Conservation (phyloP, 2,888 invertebrate genomes). For the Cylloceria caligata region DNA sequence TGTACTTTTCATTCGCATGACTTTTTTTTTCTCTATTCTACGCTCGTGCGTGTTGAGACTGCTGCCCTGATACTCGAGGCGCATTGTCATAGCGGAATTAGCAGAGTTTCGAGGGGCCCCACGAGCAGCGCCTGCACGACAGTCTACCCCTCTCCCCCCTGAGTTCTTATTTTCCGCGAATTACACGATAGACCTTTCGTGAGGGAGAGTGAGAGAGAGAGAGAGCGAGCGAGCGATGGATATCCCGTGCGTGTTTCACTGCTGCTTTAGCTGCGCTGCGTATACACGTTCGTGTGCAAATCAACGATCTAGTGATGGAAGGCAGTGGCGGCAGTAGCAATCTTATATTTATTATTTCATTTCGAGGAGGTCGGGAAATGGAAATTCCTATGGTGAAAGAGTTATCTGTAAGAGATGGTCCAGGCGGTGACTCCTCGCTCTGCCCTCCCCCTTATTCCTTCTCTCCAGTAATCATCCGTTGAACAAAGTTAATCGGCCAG, state of each 20-base stretch:
- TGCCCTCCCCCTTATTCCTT: background rate
- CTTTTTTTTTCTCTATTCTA: background rate
- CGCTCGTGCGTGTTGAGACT: background rate
- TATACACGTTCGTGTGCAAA: slow-evolving; percentile 46
- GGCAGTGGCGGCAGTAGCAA: background rate
- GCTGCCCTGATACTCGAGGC: background rate
- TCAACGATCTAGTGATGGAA: slow-evolving; percentile 22
- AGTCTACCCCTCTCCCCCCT: background rate
- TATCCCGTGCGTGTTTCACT: slow-evolving; percentile 43
- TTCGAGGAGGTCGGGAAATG: slow-evolving; percentile 3
- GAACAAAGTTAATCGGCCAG: slow-evolving; percentile 49
- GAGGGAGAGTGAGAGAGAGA: slow-evolving; percentile 9
- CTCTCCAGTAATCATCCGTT: slow-evolving; percentile 20
- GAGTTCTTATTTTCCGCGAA: background rate
- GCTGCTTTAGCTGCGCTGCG: slow-evolving; percentile 33
- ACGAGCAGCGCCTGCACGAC: too few species aligned
- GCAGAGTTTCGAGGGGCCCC: background rate
- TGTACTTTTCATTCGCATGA: slow-evolving; percentile 2
- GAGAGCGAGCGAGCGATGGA: slow-evolving; percentile 10
- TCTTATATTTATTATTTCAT: slow-evolving; percentile 33
- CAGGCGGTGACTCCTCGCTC: slow-evolving; percentile 31
- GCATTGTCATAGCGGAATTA: background rate
- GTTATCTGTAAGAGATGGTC: slow-evolving; percentile 26
- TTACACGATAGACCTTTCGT: background rate
- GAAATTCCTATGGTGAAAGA: slow-evolving; percentile 27